Evolutionary conservation across 2,113 vertebrate genomes (phyloP).

Genomic region (Butorides virescens): DNA sequence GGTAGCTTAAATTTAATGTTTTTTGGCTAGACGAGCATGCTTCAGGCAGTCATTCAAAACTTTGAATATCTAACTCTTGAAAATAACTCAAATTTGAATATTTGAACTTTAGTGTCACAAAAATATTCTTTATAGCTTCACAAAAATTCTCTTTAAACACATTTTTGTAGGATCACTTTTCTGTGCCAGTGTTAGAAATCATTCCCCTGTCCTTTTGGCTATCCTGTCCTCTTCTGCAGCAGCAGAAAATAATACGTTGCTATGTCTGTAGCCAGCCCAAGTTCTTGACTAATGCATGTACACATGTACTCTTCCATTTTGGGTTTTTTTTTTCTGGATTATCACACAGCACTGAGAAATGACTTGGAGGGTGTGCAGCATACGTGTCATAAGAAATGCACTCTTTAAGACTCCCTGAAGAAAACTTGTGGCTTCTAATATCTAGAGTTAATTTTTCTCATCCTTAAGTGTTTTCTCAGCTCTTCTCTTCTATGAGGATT

Average conservation of each 20-base stretch:
- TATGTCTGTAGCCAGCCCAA: background rate
- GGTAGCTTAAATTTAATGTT: background rate
- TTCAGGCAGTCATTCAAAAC: background rate
- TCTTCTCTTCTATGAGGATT: background rate
- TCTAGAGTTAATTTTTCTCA: background rate
- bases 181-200: background rate
- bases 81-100: background rate
- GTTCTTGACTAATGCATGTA: background rate
- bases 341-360: background rate
- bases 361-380: background rate
- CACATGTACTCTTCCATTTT: background rate
- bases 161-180: background rate
- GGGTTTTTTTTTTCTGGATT: background rate
- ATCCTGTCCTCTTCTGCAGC: background rate
- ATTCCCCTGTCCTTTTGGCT: background rate
- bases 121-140: background rate
- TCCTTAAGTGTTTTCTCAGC: background rate
- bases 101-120: background rate
- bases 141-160: background rate
- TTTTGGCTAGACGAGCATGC: background rate
- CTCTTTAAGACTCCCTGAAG: background rate
- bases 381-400: background rate
- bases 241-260: background rate
- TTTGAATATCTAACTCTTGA: background rate
- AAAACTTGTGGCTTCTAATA: background rate